Conservation (phyloP, 2,113 vertebrate genomes). For the Psephotus haematonotus region DNA sequence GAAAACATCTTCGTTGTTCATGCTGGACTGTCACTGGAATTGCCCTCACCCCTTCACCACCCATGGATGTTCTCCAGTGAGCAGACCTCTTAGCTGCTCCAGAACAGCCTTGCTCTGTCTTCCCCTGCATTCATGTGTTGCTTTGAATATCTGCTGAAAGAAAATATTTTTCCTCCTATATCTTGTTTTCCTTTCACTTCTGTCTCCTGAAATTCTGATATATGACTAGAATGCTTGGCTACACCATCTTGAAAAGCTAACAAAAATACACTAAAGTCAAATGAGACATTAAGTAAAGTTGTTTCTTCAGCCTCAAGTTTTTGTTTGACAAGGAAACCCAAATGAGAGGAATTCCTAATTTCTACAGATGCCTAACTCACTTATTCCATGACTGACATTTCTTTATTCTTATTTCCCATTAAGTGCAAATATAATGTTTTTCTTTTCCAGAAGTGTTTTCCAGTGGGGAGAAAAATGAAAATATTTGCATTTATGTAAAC, state of each 20-base stretch:
- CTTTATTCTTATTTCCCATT: neutral
- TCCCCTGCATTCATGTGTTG: neutral
- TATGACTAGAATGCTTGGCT: neutral
- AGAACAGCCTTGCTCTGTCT: neutral
- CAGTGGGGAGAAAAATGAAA: neutral
- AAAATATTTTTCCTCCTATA: neutral
- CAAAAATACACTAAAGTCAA: neutral
- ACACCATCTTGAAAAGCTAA: neutral
- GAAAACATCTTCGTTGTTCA: fast-evolving
- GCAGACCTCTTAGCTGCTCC: neutral
- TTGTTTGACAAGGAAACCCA: neutral
- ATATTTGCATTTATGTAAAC: fast-evolving
- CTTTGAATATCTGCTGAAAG: neutral
- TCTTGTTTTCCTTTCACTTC: neutral
- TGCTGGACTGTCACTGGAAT: neutral
- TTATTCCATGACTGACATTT: neutral
- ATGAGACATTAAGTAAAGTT: neutral
- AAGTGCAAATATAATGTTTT: neutral
- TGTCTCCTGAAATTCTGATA: neutral
- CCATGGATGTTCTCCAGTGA: neutral
- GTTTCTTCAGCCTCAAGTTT: neutral
- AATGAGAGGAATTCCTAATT: neutral
- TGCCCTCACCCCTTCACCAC: fast-evolving
- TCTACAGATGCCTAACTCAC: neutral
- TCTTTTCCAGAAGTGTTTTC: neutral